A percentile compares a stretch with the other conserved stretches of the same genome.
phyloP scores from a whole-genome alignment of 2,797 vertebrate species.

The Phalloptychus januarius region DNA sequence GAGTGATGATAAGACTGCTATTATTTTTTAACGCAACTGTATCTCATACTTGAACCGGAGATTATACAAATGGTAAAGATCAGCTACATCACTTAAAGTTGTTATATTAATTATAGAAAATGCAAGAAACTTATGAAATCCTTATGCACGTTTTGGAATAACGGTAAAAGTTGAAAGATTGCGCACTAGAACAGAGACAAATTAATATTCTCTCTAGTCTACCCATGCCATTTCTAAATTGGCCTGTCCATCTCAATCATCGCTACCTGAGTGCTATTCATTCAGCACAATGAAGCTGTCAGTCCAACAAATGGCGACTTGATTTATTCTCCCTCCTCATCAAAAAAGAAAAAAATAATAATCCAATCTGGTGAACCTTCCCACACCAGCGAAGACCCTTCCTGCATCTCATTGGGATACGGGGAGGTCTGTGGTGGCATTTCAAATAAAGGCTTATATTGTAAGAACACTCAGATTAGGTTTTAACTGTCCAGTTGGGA shows the following conservation, averaged over 20 bases:
- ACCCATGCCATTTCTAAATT: conserved; percentile 25
- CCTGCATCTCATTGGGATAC: not conserved
- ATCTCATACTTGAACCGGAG: not conserved
- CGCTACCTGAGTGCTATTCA: conserved; percentile 37
- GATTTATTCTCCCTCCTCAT: conserved; percentile 45
- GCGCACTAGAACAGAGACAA: not conserved
- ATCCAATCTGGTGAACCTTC: conserved; percentile 30
- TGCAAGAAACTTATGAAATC: not conserved
- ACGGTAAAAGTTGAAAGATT: not conserved
- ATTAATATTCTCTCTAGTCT: not conserved
- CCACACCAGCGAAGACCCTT: conserved; percentile 11
- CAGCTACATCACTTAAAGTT: not conserved
- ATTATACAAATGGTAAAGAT: not conserved
- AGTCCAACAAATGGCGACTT: conserved; percentile 44
- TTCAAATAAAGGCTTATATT: not conserved
- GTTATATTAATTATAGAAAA: not conserved
- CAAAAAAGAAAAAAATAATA: conserved; percentile 1
- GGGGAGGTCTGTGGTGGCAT: not conserved
- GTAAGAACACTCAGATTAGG: not conserved
- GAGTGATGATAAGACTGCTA: not conserved
- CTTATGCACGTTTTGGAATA: not conserved
- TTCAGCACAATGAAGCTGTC: conserved; percentile 55
- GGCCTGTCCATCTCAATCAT: conserved; percentile 33
- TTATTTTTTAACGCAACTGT: not conserved
- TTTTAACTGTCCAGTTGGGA: not conserved